A percentile compares a stretch with the other conserved stretches of the same genome.
Evolutionary conservation across 1,140 invertebrate genomes (phyloP).

Genomic region (Adelges cooleyi): DNA sequence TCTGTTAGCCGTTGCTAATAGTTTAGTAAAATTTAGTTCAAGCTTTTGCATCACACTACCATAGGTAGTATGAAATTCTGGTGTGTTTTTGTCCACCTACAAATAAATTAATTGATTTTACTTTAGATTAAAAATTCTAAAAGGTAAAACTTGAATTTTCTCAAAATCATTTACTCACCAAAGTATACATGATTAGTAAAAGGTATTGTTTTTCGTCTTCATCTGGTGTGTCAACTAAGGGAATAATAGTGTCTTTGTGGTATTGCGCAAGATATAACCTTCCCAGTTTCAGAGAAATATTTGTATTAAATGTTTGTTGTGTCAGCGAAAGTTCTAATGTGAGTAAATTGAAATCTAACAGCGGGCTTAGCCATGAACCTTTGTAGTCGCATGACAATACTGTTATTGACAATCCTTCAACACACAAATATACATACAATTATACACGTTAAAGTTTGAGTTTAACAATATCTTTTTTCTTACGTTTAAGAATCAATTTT

Average conservation of each 20-base stretch:
- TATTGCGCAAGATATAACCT: constrained; percentile 52
- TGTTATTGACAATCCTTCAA: constrained; percentile 18
- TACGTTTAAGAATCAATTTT: constrained; percentile 24
- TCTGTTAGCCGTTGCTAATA: constrained; percentile 71
- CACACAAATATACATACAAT: no score
- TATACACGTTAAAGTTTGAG: no score
- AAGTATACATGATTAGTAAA: constrained; percentile 11
- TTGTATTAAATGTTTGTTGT: constrained; percentile 63
- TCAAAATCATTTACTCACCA: neutral
- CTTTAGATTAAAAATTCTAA: neutral
- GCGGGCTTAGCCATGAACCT: constrained; percentile 33
- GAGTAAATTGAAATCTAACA: constrained; percentile 42
- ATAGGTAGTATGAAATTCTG: constrained; percentile 70
- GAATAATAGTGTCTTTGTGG: constrained; percentile 42
- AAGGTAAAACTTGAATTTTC: no score
- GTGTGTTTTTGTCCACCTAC: constrained; percentile 64
- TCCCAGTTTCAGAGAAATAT: constrained; percentile 55
- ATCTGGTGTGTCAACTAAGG: constrained; percentile 57
- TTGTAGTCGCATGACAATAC: constrained; percentile 13
- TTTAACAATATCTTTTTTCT: no score
- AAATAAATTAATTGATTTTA: constrained; percentile 3
- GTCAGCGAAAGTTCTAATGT: constrained; percentile 56
- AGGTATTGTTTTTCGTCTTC: constrained; percentile 34
- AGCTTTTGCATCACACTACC: constrained; percentile 68
- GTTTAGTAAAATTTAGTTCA: constrained; percentile 60